Percentiles rank a stretch among this genome's conserved stretches.
Conservation (phyloP, 1,140 invertebrate genomes). For the Cyrtorhinus lividipennis region DNA sequence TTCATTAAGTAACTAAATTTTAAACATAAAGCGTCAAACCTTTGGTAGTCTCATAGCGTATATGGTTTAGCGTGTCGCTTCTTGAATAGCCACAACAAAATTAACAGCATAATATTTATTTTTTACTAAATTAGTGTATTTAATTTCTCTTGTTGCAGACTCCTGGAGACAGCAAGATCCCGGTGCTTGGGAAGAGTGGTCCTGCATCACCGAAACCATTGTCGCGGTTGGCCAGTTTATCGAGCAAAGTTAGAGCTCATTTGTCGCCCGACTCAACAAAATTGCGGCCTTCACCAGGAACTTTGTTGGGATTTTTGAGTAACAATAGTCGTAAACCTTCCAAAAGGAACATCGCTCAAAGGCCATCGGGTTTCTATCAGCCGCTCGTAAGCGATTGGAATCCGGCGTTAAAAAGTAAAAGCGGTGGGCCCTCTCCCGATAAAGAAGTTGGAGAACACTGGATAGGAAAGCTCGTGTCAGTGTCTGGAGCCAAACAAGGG, state of each 20-base stretch:
- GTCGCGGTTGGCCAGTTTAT: slow-evolving; percentile 24
- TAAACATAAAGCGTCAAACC: too few species aligned
- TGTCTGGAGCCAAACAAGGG: slow-evolving; percentile 36
- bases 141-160: slow-evolving; percentile 26
- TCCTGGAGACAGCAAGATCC: slow-evolving; percentile 30
- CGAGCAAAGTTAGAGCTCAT: slow-evolving; percentile 27
- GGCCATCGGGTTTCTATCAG: slow-evolving; percentile 22
- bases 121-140: neutral
- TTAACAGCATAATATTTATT: neutral
- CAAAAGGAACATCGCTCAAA: slow-evolving; percentile 10
- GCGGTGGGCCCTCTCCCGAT: slow-evolving; percentile 23
- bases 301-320: slow-evolving; percentile 22
- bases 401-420: slow-evolving; percentile 7
- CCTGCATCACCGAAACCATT: slow-evolving; percentile 21
- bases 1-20: too few species aligned
- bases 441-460: slow-evolving; percentile 26
- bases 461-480: slow-evolving; percentile 37
- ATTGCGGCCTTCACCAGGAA: slow-evolving; percentile 19
- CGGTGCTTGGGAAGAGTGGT: slow-evolving; percentile 24
- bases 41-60: too few species aligned
- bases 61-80: too few species aligned
- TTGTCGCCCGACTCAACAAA: slow-evolving; percentile 17
- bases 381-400: slow-evolving; percentile 16
- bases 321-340: slow-evolving; percentile 12
- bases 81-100: too few species aligned